Evolutionary conservation across 2,113 vertebrate genomes (phyloP).

Genomic region (Serilophus lunatus): DNA sequence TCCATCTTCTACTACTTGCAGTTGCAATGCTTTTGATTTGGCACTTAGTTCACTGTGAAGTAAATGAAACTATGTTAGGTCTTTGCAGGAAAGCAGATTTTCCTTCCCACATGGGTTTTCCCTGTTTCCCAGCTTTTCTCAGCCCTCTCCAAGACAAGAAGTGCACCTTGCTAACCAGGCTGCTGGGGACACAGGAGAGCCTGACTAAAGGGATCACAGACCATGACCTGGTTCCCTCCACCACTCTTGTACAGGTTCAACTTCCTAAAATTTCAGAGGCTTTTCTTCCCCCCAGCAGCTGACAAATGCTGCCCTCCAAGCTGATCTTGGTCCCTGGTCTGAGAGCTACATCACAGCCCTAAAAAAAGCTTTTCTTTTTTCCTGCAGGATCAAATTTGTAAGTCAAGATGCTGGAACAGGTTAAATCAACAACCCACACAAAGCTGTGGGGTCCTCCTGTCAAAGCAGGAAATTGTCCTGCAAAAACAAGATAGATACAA

Average conservation of each 20-base stretch:
- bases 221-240: background rate
- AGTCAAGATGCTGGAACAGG: background rate
- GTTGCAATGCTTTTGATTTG: conserved; percentile 86
- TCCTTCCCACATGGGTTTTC: background rate
- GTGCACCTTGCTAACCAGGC: background rate
- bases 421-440: background rate
- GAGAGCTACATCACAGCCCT: background rate
- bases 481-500: background rate
- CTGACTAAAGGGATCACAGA: background rate
- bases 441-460: background rate
- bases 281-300: background rate
- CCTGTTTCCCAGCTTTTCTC: background rate
- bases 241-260: background rate
- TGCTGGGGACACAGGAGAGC: background rate
- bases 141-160: background rate
- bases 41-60: conserved; percentile 89
- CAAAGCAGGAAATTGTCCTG: background rate
- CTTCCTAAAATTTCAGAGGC: background rate
- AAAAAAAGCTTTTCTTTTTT: background rate
- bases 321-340: background rate
- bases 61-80: background rate
- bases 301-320: background rate
- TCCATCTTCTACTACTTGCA: conserved; percentile 81
- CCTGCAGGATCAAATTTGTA: background rate
- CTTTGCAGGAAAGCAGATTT: background rate